A percentile compares a stretch with the other conserved stretches of the same genome.
phyloP scores from a whole-genome alignment of 1,140 invertebrate genomes.

The Drosophila bipectinata region DNA sequence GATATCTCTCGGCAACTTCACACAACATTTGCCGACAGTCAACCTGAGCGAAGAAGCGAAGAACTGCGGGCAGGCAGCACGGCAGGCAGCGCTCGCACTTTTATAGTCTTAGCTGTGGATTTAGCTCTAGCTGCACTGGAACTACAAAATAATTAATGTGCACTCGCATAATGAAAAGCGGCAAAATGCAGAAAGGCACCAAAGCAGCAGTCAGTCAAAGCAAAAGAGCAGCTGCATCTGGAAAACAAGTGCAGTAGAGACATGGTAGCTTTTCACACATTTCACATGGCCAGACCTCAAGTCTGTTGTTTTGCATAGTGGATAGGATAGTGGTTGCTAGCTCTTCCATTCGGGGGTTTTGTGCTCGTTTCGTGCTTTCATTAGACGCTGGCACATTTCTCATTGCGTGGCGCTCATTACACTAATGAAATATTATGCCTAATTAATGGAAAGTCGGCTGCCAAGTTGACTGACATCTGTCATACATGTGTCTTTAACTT shows the following conservation, averaged over 20 bases:
- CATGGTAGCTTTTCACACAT: constrained; percentile 75
- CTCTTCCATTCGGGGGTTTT: constrained; percentile 1
- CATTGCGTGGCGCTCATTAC: constrained; percentile 62
- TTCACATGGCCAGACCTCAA: constrained; percentile 59
- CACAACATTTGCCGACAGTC: constrained; percentile 43
- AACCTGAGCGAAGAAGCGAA: constrained; percentile 16
- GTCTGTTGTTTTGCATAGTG: constrained; percentile 62
- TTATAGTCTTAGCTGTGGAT: neutral
- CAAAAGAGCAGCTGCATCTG: constrained; percentile 19
- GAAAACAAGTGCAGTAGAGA: constrained; percentile 35
- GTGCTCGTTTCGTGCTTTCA: constrained; percentile 46
- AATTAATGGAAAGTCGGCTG: constrained; percentile 77
- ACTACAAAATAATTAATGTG: constrained; percentile 77
- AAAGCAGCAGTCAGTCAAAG: neutral
- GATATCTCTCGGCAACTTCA: constrained; percentile 42
- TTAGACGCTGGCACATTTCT: constrained; percentile 68
- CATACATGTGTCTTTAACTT: constrained; percentile 78
- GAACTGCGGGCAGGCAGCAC: neutral
- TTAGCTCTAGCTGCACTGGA: neutral
- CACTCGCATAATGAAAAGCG: constrained; percentile 77
- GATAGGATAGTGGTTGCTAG: constrained; percentile 25
- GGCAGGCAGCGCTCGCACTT: constrained; percentile 7
- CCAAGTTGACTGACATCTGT: constrained; percentile 64
- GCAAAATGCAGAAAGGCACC: constrained; percentile 16
- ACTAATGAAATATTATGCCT: constrained; percentile 80